phyloP scores from a whole-genome alignment of 2,797 vertebrate species.

The Sus cebifrons region DNA sequence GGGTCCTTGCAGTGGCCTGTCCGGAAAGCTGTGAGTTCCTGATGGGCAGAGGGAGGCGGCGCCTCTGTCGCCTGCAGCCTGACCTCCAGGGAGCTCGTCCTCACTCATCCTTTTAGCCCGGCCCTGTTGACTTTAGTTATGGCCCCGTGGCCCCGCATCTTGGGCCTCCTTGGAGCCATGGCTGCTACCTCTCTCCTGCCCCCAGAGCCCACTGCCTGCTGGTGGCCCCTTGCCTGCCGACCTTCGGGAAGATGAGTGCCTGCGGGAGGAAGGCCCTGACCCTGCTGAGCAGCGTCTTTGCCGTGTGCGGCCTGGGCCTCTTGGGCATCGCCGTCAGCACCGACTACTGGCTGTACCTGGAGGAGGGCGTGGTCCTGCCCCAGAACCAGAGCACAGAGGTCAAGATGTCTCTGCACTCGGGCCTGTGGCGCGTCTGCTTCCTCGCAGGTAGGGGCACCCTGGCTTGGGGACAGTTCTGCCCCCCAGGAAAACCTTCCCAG shows the following conservation, averaged over 20 bases:
- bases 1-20: not conserved
- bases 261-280: constrained; percentile 97
- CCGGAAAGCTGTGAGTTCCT: not conserved
- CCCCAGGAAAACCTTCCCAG: not conserved
- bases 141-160: not conserved
- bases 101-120: too few relatives aligned
- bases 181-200: not conserved
- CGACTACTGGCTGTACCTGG: constrained; percentile 99
- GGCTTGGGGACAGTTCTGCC: accelerated
- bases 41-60: not conserved
- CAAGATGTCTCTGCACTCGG: constrained; percentile 96
- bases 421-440: constrained; percentile 98
- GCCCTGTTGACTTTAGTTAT: not conserved
- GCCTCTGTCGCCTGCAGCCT: too few relatives aligned
- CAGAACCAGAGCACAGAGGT: constrained; percentile 96
- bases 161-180: not conserved
- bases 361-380: constrained; percentile 96
- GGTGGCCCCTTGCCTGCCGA: not conserved
- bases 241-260: constrained; percentile 92
- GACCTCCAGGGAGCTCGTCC: too few relatives aligned
- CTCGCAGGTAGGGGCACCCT: constrained; percentile 92
- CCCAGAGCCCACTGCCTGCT: not conserved
- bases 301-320: constrained; percentile 96
- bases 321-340: constrained; percentile 98
- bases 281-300: constrained; percentile 97